Evolutionary conservation across 2,888 invertebrate species (phyloP).

Genomic region (Agrochola lota): DNA sequence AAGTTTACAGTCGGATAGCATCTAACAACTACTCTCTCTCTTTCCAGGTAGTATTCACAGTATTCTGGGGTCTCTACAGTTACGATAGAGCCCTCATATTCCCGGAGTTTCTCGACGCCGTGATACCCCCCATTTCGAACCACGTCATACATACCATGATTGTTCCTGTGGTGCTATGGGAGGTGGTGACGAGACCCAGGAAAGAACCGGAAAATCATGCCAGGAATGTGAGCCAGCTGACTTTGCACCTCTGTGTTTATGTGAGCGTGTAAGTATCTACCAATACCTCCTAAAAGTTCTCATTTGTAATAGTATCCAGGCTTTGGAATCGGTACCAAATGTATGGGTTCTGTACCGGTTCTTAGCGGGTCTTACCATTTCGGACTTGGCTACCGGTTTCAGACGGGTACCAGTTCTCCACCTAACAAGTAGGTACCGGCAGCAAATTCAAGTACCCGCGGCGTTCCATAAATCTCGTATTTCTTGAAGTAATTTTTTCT

Average conservation of each 20-base stretch:
- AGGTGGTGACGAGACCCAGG: constrained; percentile 76
- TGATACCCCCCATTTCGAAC: constrained; percentile 75
- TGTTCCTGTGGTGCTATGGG: constrained; percentile 79
- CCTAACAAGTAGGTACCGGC: too few species aligned
- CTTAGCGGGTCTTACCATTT: too few species aligned
- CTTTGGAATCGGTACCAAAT: too few species aligned
- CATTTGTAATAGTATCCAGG: not conserved
- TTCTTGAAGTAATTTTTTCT: too few species aligned
- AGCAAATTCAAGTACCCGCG: too few species aligned
- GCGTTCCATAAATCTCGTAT: too few species aligned
- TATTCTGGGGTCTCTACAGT: constrained; percentile 81
- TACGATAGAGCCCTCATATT: constrained; percentile 80
- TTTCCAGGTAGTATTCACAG: constrained; percentile 77
- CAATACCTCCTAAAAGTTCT: not conserved
- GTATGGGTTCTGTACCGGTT: too few species aligned
- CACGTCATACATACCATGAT: constrained; percentile 84
- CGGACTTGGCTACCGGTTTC: too few species aligned
- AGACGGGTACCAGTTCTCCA: too few species aligned
- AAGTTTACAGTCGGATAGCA: too few species aligned
- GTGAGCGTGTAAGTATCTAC: constrained; percentile 76
- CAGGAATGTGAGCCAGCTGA: constrained; percentile 73
- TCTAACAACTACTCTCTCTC: not conserved
- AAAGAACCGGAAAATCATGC: constrained; percentile 74
- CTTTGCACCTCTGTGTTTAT: constrained; percentile 74
- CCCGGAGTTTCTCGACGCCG: constrained; percentile 75